Base-by-base conservation (phyloP, 2,888 invertebrate species). In the Caenorhabditis sp. region DNA sequence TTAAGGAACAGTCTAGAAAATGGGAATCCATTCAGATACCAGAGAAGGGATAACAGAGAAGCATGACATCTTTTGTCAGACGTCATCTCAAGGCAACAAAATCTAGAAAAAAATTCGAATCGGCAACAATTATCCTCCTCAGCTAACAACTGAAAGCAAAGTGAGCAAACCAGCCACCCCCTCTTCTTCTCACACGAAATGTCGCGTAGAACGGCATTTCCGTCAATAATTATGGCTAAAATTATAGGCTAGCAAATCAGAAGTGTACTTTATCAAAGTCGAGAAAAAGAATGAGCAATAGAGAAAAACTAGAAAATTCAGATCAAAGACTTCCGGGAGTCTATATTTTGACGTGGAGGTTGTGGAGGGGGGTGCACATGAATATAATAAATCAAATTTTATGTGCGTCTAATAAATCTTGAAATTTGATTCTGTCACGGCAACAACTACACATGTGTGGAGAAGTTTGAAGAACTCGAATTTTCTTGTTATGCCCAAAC, bases 271-370 rank as follows among this genome's bases (percentile, higher is more conserved):
- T 47, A 44, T 10, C 16, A 14, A 14, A 5, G 19, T 19, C n/a
- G 19, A 19, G 35, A 35, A 35, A 22, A 59, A 38, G 19, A 16
- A 19, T 1, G 38, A 38, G 59, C 38, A 56, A 35, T 35, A 54
- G n/a, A 35, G 38, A 22, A 54, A 19, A 35, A 44, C 41, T 38
- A 70, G 41, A 70, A 56, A 38, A 38, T 38, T 38, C 38, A 54
- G 56, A 4, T 56, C 69, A 70, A 56, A 44, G 54, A 35, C 38
- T 59, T 59, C 59, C 59, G 38, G 24, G 24, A 49, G 19, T 49
- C 51, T 68, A 35, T 54, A 68, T 68, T 68, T 54, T 68, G 68
- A 68, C 49, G 68, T 44, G 63, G 24, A 16, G 16, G 19, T n/a
- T n/a, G n/a, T n/a, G 6, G 14, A 7, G 35, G 10, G 26, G 28